Conservation (phyloP, 2,797 vertebrate genomes). For the Coregonus ussuriensis region DNA sequence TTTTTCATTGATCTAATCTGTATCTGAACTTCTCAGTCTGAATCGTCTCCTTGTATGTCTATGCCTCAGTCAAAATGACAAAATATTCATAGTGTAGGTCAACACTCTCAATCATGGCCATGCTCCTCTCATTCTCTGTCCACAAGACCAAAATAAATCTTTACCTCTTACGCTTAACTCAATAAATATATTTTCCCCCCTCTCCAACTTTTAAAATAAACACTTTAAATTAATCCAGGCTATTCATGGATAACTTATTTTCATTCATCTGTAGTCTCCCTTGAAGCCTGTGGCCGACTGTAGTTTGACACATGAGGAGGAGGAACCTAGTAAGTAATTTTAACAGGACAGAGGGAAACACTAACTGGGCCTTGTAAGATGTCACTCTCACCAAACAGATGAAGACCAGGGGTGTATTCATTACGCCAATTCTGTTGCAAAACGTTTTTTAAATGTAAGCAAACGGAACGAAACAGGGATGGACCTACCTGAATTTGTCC, state of each 20-base stretch:
- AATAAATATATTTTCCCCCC: background rate
- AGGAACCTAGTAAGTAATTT: background rate
- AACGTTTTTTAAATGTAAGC: too few relatives aligned
- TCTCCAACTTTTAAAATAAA: background rate
- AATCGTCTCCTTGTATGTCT: background rate
- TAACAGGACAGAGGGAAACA: background rate
- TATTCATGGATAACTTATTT: background rate
- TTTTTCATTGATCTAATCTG: background rate
- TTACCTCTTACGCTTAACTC: background rate
- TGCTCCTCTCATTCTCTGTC: too few relatives aligned
- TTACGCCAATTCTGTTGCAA: too few relatives aligned
- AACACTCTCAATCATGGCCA: too few relatives aligned
- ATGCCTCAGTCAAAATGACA: background rate
- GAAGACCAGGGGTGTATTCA: too few relatives aligned
- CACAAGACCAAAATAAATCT: background rate
- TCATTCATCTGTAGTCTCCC: background rate
- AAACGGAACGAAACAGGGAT: too few relatives aligned
- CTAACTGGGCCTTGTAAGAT: background rate
- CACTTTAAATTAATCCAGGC: background rate
- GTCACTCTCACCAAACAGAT: background rate
- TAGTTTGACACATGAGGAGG: background rate
- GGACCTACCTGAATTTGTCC: too few relatives aligned
- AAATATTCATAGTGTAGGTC: too few relatives aligned
- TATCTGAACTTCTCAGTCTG: background rate
- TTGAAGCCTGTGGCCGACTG: background rate